Conservation (phyloP, 2,888 invertebrate species). For the Nemapogon koenigi region DNA sequence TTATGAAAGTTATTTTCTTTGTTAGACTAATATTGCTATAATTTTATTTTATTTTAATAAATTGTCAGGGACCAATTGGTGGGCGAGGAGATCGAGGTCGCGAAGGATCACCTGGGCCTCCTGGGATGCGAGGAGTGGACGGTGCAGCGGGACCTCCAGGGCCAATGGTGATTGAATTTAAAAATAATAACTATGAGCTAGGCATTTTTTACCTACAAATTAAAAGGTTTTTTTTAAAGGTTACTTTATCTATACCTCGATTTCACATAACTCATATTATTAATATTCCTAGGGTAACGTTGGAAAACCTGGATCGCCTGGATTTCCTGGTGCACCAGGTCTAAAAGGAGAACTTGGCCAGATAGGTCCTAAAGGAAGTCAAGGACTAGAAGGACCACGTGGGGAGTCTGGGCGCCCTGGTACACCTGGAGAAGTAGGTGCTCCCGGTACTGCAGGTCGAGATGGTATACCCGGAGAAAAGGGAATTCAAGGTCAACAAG, state of each 20-base stretch:
- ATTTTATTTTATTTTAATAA: not conserved
- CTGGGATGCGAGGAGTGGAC: slow-evolving; percentile 80
- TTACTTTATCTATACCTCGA: not conserved
- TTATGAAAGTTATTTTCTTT: not conserved
- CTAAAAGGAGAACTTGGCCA: slow-evolving; percentile 81
- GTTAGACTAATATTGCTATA: not conserved
- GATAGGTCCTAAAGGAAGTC: slow-evolving; percentile 79
- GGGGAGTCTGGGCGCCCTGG: slow-evolving; percentile 84
- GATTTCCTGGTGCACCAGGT: slow-evolving; percentile 84
- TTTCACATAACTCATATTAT: not conserved
- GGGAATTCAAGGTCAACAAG: slow-evolving; percentile 75
- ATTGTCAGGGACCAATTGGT: slow-evolving; percentile 74
- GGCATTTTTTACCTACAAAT: not conserved
- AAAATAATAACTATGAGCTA: too few species aligned
- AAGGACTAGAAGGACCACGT: slow-evolving; percentile 81
- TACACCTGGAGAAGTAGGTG: slow-evolving; percentile 76
- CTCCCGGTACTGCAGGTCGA: slow-evolving; percentile 77
- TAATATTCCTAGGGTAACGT: slow-evolving; percentile 66
- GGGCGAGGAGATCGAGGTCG: slow-evolving; percentile 84
- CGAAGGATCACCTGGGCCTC: slow-evolving; percentile 80
- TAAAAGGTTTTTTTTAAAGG: not conserved
- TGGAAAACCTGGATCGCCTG: slow-evolving; percentile 85
- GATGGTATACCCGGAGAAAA: slow-evolving; percentile 85
- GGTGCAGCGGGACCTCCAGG: slow-evolving; percentile 83
- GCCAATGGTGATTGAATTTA: slow-evolving; percentile 55